Evolutionary conservation across 2,113 vertebrate genomes (phyloP), one percentile per base, ranked within the genome.

Genomic region (Eidolon helvum): DNA sequence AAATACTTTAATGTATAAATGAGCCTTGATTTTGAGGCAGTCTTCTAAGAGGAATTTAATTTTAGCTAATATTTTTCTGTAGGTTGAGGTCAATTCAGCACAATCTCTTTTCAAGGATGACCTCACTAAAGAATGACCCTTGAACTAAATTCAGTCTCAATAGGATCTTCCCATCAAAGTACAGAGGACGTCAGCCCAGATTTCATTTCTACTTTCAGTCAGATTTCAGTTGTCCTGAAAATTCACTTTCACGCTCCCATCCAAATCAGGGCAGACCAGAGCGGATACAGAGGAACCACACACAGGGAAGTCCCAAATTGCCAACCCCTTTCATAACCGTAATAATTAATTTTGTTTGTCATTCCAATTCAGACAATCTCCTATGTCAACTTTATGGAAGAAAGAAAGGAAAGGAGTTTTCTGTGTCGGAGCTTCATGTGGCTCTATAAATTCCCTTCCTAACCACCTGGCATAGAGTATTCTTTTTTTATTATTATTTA

Each of bases 41-140:
- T 43, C 93, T 95, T 71, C 57, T 92, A 79, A 86, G 45, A 88
- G 77, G 89, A 85, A 72, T 22, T 89, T 78, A 40, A 57, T 72
- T 72, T 87, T 43, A 21, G 35, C 16, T 14, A 2, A 12, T 80
- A 6, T 40, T n/a, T 26, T 53, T 91, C 63, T 45, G 4, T n/a
- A 57, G 24, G 2, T 12, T 74, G 45, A 84, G 74, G 48, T 87
- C 48, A 86, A 35, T 63, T 90, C 65, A 90, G 45, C 35, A 91
- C 30, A 72, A 57, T 75, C 18, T 40, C 0, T 72, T 71, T 96
- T 59, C 48, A 89, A 74, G 35, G 75, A 28, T 24, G 10, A 33
- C n/a, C 85, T 97, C 71, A 30, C 18, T 33, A 40, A 86, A 83
- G 53, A 45, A 50, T 30, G 11, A 16, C 12, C 15, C 7, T 79